Percentiles rank a stretch among this genome's conserved stretches.
Evolutionary conservation across 2,113 vertebrate species (phyloP).

Genomic region (Amphilophus citrinellus): DNA sequence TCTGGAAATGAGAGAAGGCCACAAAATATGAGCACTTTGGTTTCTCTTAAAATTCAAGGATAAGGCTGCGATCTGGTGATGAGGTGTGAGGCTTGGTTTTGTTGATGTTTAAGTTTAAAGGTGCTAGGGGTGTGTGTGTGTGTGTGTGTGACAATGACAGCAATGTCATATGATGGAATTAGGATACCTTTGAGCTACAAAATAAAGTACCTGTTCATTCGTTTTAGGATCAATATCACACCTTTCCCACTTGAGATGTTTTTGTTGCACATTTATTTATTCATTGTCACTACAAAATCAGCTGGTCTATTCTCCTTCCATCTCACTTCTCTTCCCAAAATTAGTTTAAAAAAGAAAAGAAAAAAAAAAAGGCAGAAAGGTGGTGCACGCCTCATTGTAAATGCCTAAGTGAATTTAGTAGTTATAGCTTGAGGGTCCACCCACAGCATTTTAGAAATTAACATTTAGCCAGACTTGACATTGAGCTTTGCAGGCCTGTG

Average conservation of each 20-base stretch:
- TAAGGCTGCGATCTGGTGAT: slow-evolving; percentile 1
- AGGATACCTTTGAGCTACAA: neutral
- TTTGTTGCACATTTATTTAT: neutral
- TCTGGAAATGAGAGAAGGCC: slow-evolving; percentile 25
- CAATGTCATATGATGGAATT: neutral
- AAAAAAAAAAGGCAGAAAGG: neutral
- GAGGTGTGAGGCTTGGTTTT: neutral
- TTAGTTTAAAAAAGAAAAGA: neutral
- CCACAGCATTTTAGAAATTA: slow-evolving; percentile 5
- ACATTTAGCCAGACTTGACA: neutral
- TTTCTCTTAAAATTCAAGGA: slow-evolving; percentile 18
- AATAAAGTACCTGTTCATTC: neutral
- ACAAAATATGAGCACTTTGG: slow-evolving; percentile 1
- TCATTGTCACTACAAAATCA: neutral
- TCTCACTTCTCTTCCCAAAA: neutral
- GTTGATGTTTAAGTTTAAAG: slow-evolving; percentile 11
- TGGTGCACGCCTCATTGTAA: neutral
- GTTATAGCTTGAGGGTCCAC: neutral
- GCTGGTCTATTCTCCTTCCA: neutral
- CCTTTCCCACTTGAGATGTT: neutral
- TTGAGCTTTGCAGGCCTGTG: neutral
- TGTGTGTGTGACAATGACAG: neutral
- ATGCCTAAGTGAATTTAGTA: neutral
- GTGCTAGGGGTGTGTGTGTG: neutral
- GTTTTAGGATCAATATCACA: neutral